Evolutionary conservation across 2,797 vertebrate genomes (phyloP).

Genomic region (Petrocephalus schoutedeni): DNA sequence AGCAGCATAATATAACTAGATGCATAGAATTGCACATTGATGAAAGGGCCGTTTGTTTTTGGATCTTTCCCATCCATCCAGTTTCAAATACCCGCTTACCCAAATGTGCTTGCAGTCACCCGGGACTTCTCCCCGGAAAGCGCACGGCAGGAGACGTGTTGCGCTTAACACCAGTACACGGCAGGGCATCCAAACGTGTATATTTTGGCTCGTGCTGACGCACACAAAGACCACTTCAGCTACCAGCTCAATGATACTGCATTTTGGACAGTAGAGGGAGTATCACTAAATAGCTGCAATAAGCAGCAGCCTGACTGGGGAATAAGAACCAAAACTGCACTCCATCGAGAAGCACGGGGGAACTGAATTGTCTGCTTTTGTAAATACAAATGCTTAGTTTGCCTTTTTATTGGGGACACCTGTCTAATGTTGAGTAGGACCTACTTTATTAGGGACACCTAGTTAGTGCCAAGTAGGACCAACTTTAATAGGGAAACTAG

Average conservation of each 20-base stretch:
- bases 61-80: not conserved
- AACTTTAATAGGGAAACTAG: too few species aligned
- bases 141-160: not conserved
- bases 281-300: not conserved
- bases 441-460: not conserved
- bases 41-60: not conserved
- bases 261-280: not conserved
- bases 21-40: not conserved
- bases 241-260: not conserved
- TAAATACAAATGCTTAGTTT: not conserved
- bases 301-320: not conserved
- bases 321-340: not conserved
- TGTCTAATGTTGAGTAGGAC: not conserved
- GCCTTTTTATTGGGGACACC: not conserved
- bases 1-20: not conserved
- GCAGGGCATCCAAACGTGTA: not conserved
- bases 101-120: not conserved
- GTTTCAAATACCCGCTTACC: not conserved
- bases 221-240: not conserved
- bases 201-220: not conserved
- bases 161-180: not conserved
- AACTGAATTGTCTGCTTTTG: not conserved
- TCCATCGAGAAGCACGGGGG: not conserved
- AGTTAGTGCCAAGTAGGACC: too few species aligned
- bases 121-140: not conserved